Conservation (phyloP, 2,113 vertebrate genomes). For the Coptodon bakossiorum region DNA sequence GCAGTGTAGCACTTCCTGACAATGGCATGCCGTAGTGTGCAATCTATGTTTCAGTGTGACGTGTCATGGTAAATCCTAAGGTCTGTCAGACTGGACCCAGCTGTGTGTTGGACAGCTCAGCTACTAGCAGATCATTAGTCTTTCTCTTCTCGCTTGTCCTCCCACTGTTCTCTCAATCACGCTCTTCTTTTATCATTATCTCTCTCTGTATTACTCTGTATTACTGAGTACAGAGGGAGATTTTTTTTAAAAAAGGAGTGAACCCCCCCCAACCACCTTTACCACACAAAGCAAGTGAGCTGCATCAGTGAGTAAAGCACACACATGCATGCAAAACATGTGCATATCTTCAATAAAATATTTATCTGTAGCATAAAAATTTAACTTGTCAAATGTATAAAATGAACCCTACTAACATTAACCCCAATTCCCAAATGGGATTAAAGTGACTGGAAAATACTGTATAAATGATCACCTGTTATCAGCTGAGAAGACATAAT, state of each 20-base stretch:
- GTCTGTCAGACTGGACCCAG: slow-evolving; percentile 21
- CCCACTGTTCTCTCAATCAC: not conserved
- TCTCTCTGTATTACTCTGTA: not conserved
- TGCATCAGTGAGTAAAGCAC: not conserved
- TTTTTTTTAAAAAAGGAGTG: fast-evolving
- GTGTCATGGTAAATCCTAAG: not conserved
- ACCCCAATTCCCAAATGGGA: not conserved
- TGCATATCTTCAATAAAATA: not conserved
- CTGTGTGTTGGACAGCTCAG: slow-evolving; percentile 1
- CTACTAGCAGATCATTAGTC: slow-evolving; percentile 31
- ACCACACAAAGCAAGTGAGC: not conserved
- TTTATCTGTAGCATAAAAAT: not conserved
- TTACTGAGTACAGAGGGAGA: not conserved
- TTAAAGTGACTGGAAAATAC: not conserved
- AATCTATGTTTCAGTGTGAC: not conserved
- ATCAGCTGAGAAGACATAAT: not conserved
- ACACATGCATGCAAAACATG: not conserved
- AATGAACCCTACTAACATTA: not conserved
- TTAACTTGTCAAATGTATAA: not conserved
- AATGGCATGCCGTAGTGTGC: not conserved
- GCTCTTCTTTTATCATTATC: slow-evolving; percentile 19
- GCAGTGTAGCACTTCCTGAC: not conserved
- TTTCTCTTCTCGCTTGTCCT: not conserved
- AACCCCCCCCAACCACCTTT: not conserved
- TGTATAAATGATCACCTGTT: not conserved